phyloP scores from a whole-genome alignment of 2,113 vertebrate genomes.

The Piaya cayana region DNA sequence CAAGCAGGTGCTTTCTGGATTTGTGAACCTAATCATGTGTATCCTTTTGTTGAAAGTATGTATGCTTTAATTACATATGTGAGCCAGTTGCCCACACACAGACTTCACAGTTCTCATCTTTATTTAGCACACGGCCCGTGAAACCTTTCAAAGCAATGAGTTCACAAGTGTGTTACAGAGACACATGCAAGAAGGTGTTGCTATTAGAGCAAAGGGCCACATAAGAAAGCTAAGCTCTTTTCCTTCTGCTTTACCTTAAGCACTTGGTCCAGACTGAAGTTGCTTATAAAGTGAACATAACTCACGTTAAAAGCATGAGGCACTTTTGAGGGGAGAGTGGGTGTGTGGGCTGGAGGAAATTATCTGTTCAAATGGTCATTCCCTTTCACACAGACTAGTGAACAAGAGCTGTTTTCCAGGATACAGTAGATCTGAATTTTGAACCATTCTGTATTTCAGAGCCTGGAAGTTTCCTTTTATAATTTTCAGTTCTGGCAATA shows the following conservation, averaged over 20 bases:
- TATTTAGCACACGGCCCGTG: not conserved
- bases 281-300: not conserved
- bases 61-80: not conserved
- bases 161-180: not conserved
- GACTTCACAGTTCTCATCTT: not conserved
- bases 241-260: not conserved
- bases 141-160: not conserved
- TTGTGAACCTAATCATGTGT: not conserved
- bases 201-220: not conserved
- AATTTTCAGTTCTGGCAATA: not conserved
- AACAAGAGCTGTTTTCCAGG: not conserved
- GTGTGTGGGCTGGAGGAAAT: no score
- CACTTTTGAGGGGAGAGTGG: fast-evolving
- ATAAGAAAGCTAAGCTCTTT: not conserved
- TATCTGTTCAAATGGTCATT: not conserved
- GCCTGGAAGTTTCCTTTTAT: not conserved
- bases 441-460: not conserved
- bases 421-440: not conserved
- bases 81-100: not conserved
- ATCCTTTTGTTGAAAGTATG: not conserved
- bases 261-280: not conserved
- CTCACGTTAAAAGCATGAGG: not conserved
- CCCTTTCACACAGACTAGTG: not conserved
- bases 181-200: not conserved
- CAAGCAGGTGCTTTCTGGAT: not conserved